Conservation (phyloP, 1,140 invertebrate genomes). For the Tetragnatha versicolor region DNA sequence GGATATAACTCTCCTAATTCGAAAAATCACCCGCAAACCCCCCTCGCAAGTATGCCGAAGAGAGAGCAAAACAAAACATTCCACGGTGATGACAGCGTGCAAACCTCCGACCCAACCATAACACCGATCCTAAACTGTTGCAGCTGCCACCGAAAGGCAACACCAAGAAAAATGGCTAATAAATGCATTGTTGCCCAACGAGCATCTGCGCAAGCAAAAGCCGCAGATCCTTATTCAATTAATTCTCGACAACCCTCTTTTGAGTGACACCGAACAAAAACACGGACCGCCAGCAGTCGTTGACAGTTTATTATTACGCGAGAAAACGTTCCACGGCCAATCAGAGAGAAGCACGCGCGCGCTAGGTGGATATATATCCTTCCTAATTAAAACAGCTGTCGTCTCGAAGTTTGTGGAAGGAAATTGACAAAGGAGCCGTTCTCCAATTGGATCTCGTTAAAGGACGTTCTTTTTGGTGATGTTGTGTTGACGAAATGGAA, state of each 20-base stretch:
- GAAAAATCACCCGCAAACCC: too few relatives aligned
- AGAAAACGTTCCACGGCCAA: constrained; percentile 1
- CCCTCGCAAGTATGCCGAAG: too few relatives aligned
- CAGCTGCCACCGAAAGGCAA: background rate
- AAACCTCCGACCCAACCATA: too few relatives aligned
- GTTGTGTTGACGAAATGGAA: too few relatives aligned
- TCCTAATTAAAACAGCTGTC: constrained; percentile 25
- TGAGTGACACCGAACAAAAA: background rate
- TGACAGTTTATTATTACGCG: constrained; percentile 38
- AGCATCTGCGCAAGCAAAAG: background rate
- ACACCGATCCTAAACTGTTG: background rate
- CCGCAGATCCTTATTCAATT: background rate
- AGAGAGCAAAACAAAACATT: too few relatives aligned
- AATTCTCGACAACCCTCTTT: constrained; percentile 1
- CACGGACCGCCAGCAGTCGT: constrained; percentile 2
- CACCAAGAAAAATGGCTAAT: constrained; percentile 1
- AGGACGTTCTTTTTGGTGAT: too few relatives aligned
- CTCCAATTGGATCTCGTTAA: too few relatives aligned
- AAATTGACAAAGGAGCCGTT: background rate
- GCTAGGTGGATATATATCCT: too few relatives aligned
- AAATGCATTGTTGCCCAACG: constrained; percentile 9
- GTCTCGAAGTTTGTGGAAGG: background rate
- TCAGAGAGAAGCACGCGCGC: background rate
- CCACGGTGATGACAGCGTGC: too few relatives aligned
- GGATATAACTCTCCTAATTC: too few relatives aligned